These are phyloP conservation scores for Limnodromus scolopaceus DNA, from an alignment of 2,797 vertebrate species.

Conservation along the genomic window DNA sequence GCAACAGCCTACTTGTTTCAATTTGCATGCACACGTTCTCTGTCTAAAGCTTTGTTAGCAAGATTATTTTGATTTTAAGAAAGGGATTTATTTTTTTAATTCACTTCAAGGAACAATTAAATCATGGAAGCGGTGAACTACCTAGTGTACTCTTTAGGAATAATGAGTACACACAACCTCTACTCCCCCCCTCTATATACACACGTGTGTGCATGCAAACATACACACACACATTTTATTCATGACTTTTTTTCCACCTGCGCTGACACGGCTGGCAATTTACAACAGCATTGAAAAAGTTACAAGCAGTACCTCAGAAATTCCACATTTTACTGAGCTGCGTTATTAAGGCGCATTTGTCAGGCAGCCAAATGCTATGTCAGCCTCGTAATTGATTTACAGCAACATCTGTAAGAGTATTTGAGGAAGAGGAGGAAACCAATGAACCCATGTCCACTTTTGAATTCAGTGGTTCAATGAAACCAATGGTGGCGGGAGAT, in stretches of 20 bases:
- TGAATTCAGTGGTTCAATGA: not conserved
- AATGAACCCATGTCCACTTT: not conserved
- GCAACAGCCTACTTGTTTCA: not conserved
- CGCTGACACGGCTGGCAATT: constrained; percentile 82
- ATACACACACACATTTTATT: constrained; percentile 56
- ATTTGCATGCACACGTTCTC: accelerated
- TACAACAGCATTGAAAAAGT: constrained; percentile 83
- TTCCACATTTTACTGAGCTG: constrained; percentile 81
- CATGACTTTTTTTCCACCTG: constrained; percentile 85
- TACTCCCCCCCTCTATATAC: accelerated
- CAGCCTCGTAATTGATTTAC: constrained; percentile 84
- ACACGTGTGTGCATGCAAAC: accelerated
- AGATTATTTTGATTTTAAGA: not conserved
- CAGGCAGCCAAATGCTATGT: constrained; percentile 85
- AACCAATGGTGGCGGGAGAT: not conserved
- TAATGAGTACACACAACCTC: not conserved
- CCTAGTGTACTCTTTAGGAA: constrained; percentile 20
- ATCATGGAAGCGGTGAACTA: constrained; percentile 33
- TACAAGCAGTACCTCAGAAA: constrained; percentile 85
- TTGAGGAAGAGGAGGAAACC: constrained; percentile 29
- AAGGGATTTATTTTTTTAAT: constrained; percentile 23
- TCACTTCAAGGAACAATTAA: constrained; percentile 46
- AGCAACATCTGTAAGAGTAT: constrained; percentile 82
- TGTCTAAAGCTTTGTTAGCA: not conserved
- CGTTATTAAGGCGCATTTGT: constrained; percentile 86